phyloP scores from a whole-genome alignment of 2,888 invertebrate genomes.

The Cartodere bifasciata region DNA sequence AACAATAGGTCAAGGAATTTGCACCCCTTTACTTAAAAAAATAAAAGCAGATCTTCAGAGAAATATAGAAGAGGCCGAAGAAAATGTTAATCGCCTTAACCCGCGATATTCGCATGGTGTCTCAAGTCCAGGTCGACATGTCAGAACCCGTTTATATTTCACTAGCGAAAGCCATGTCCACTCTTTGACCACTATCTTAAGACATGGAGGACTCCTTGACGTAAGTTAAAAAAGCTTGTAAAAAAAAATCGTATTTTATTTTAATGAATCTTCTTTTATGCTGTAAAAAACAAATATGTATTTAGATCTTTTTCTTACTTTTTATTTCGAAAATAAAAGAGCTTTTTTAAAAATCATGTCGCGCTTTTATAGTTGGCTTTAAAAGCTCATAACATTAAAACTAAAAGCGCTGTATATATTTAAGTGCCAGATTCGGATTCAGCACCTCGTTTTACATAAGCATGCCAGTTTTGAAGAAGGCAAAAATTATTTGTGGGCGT shows the following conservation, averaged over 20 bases:
- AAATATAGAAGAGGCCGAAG: constrained; percentile 85
- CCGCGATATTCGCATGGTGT: constrained; percentile 97
- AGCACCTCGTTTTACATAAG: too few species aligned
- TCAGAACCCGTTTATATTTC: constrained; percentile 96
- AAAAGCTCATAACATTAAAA: too few species aligned
- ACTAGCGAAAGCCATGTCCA: constrained; percentile 99
- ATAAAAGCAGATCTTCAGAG: constrained; percentile 88
- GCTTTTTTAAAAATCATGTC: too few species aligned
- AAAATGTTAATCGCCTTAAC: constrained; percentile 90
- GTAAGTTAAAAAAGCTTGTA: too few species aligned
- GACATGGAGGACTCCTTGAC: constrained; percentile 83
- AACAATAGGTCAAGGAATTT: constrained; percentile 93
- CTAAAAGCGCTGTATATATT: too few species aligned
- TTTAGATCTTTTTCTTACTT: too few species aligned
- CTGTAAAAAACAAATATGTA: too few species aligned
- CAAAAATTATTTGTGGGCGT: neutral
- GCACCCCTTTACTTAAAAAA: constrained; percentile 90
- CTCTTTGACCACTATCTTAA: constrained; percentile 86
- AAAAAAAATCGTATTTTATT: too few species aligned
- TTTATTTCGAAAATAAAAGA: too few species aligned
- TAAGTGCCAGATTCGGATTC: too few species aligned
- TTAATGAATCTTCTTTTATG: too few species aligned
- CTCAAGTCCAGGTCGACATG: constrained; percentile 94
- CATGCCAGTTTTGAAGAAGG: neutral
- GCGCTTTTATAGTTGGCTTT: too few species aligned